phyloP scores from a whole-genome alignment of 92 coral and sea anemone genomes.

The Blastomussa wellsi region DNA sequence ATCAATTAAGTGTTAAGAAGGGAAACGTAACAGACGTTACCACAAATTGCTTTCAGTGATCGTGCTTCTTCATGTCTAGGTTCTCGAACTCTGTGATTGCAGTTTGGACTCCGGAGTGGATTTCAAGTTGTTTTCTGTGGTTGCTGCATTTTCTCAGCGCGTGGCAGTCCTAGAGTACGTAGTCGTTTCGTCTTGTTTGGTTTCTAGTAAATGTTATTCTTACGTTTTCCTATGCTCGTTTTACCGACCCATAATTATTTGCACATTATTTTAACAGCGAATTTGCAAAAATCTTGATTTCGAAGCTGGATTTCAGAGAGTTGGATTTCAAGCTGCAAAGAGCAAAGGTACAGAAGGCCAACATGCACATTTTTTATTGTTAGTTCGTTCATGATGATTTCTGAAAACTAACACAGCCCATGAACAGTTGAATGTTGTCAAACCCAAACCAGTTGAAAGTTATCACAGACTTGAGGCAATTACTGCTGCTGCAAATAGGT shows the following conservation, averaged over 20 bases:
- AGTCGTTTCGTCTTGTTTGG: neutral
- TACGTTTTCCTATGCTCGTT: neutral
- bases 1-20: neutral
- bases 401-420: neutral
- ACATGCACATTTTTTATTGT: neutral
- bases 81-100: constrained; percentile 90
- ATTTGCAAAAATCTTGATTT: constrained; percentile 86
- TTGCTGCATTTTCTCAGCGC: constrained; percentile 92
- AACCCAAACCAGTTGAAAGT: neutral
- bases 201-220: neutral
- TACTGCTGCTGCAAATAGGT: neutral
- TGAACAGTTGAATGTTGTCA: neutral
- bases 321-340: constrained; percentile 84
- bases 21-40: neutral
- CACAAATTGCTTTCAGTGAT: neutral
- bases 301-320: constrained; percentile 85
- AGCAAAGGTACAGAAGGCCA: constrained; percentile 82
- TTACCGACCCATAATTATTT: neutral
- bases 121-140: constrained; percentile 90
- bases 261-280: constrained; percentile 53
- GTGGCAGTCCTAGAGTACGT: constrained; percentile 93
- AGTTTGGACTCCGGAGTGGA: constrained; percentile 85
- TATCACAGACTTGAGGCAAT: neutral
- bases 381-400: no score
- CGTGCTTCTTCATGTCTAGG: constrained; percentile 35